phyloP scores from a whole-genome alignment of 1,140 invertebrate species.

The Alviniconcha marisindica region DNA sequence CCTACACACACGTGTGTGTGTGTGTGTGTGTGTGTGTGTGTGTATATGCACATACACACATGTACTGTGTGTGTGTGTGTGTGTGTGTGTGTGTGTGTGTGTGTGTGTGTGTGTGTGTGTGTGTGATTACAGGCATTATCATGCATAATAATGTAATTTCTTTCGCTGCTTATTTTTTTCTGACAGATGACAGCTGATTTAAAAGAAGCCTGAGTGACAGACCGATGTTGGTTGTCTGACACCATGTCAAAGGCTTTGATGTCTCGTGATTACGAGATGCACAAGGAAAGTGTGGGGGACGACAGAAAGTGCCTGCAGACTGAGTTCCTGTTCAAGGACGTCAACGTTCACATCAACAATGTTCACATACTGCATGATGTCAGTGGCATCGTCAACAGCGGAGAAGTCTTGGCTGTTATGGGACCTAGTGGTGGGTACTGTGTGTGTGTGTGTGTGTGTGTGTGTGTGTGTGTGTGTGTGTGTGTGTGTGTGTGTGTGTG shows the following conservation, averaged over 20 bases:
- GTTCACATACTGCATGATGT: slow-evolving; percentile 84
- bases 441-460: not conserved
- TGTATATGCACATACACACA: not conserved
- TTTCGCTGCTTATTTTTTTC: too few species aligned
- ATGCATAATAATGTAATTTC: too few species aligned
- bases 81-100: not conserved
- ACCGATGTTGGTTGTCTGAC: not conserved
- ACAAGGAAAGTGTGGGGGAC: not conserved
- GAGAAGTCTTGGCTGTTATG: slow-evolving; percentile 89
- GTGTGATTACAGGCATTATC: not conserved
- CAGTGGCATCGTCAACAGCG: slow-evolving; percentile 85
- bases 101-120: slow-evolving; percentile 18
- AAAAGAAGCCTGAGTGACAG: too few species aligned
- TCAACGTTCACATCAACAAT: slow-evolving; percentile 78
- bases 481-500: slow-evolving; percentile 6
- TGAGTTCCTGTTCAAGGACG: slow-evolving; percentile 83
- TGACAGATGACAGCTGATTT: too few species aligned
- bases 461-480: slow-evolving; percentile 20
- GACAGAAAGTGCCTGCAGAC: slow-evolving; percentile 9
- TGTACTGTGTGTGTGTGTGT: not conserved
- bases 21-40: slow-evolving; percentile 6
- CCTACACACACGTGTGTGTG: not conserved
- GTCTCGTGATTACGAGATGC: not conserved
- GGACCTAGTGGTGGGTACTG: slow-evolving; percentile 84
- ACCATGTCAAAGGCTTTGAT: not conserved